Evolutionary conservation across 2,888 invertebrate genomes (phyloP), one percentile per base, ranked within the genome.

Genomic region (Saturnia pavonia): DNA sequence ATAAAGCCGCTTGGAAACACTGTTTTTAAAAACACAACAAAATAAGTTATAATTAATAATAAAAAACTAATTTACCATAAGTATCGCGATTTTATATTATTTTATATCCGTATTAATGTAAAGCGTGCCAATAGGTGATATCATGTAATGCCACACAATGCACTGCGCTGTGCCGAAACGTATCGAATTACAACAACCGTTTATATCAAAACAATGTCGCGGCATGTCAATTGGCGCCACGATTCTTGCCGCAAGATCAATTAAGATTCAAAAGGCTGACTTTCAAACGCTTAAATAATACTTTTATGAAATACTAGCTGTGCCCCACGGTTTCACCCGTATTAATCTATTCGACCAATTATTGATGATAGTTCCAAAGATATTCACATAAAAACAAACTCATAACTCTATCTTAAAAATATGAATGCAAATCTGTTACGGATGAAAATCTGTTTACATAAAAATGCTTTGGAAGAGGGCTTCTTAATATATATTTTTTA

Each of bases 131-230:
- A 34, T 65, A 40, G 65, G 9, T n/a, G 65, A 40, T 65, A 65
- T 65, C 65, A 40, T 70, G 67, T 67, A 51, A 70, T 66, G 54
- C 16, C 42, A 43, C 11, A 65, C 65, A 65, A 65, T 65, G 67
- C 70, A 66, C 16, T n/a, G 70, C 66, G 40, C 65, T 51, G 70
- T 51, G 66, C 19, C 54, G 72, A 69, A 70, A 67, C 69, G 75
- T 73, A 70, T 78, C 72, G 74, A 54, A 71, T 81, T 82, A 76
- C 81, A 73, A 78, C 70, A 72, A 73, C 57, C 70, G 73, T 70
- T 71, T 72, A 70, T 76, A 79, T 80, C 80, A 77, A 75, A 76
- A 79, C 76, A 80, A 83, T 83, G 72, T 74, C 71, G 68, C 54
- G 65, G 69, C 71, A 68, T 73, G 74, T 74, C 70, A 72, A 75